Evolutionary conservation across 2,888 invertebrate species (phyloP).

Genomic region (Platycheirus rosarum): DNA sequence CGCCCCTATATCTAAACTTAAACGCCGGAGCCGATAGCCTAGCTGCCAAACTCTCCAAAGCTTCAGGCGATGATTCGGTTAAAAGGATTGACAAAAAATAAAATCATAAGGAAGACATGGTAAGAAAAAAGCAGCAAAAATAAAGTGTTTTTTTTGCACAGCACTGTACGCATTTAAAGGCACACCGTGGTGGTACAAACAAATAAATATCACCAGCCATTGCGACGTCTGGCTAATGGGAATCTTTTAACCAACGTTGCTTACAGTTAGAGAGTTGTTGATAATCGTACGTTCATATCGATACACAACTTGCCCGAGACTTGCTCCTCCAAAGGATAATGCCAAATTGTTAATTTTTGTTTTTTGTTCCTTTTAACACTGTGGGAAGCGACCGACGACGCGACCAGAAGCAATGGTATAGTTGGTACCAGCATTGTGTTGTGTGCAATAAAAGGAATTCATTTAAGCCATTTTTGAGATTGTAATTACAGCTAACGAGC

Average conservation of each 20-base stretch:
- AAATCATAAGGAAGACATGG: no score
- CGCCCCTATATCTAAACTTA: no score
- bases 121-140: not conserved
- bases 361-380: not conserved
- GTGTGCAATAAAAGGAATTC: slow-evolving; percentile 57
- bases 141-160: slow-evolving; percentile 15
- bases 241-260: slow-evolving; percentile 35
- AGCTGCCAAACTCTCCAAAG: no score
- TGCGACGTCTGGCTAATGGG: slow-evolving; percentile 70
- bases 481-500: slow-evolving; percentile 74
- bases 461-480: slow-evolving; percentile 68
- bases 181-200: slow-evolving; percentile 33
- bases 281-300: slow-evolving; percentile 32
- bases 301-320: slow-evolving; percentile 12
- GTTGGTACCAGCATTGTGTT: not conserved
- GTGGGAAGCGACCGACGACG: not conserved
- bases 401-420: not conserved
- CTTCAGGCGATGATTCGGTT: no score
- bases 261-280: slow-evolving; percentile 56
- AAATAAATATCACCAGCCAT: slow-evolving; percentile 72
- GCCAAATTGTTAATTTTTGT: slow-evolving; percentile 41
- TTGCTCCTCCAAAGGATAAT: slow-evolving; percentile 37
- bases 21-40: no score
- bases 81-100: no score
- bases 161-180: not conserved